Base-by-base conservation (phyloP, 2,888 invertebrate species). In the Lepidochrysops patricia region DNA sequence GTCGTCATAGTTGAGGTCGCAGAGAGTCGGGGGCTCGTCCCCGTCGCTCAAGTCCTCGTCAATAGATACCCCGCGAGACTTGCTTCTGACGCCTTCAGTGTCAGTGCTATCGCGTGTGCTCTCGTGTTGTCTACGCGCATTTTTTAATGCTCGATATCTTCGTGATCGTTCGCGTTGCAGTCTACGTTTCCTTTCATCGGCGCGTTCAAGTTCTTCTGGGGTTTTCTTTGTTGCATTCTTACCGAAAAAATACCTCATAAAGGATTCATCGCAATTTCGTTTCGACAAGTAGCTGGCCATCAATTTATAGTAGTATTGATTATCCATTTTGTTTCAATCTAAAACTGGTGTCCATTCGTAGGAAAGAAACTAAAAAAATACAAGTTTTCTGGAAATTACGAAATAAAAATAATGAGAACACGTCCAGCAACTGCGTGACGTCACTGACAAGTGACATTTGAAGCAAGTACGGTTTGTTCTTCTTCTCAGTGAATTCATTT, bases 381-480 rank as follows among this genome's bases (percentile, higher is more conserved):
- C 62, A 69, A 68, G 69, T 73, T 73, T 70, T 76, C 74, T 73
- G 65, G 71, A 77, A 80, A 79, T 85, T 85, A 79, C 80, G 84
- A 86, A 86, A 86, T 79, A 85, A 86, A 85, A 84, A 85, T 84
- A 86, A 82, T 79, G 80, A 79, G 83, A 84, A 83, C 80, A 74
- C 75, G 74, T 80, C 71, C 72, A 68, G 77, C 73, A 74, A 72
- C 76, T 72, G 74, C 73, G 78, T 85, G 80, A 84, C 82, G 82
- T 84, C 81, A 81, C 60, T 70, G 57, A 57, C 54, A 54, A 32
- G 9, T 77, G 72, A 73, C 72, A 69, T 72, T 68, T 74, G 67
- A 26, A 26, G 9, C 25, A 4, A 35, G 5, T 34, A n/a, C 4
- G n/a, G 34, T 34, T 3, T n/a, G 2, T 9, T 32, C 9, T 32